Evolutionary conservation across 2,888 invertebrate genomes (phyloP), one percentile per base, ranked within the genome.

Genomic region (Leucoptera coffeella): DNA sequence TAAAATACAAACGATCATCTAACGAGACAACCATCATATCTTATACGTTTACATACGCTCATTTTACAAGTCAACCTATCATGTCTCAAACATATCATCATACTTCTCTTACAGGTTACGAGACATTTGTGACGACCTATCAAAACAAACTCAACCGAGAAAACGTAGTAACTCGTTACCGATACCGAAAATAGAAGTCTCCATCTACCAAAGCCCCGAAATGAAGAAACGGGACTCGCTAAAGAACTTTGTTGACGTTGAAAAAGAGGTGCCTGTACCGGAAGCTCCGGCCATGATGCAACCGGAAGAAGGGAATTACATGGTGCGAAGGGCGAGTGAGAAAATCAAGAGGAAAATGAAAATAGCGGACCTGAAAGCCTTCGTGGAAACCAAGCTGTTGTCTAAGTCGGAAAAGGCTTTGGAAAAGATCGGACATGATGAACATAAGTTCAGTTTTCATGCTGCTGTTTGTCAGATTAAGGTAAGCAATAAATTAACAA

Each of bases 121-220:
- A 31, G 91, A 91, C 46, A 89, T 93, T 30, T 85, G 83, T 39
- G 92, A 92, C 45, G 90, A 92, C 42, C 77, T 79, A 22, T 78
- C 82, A 3, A 78, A 81, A 35, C 78, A 85, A 47, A 81, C 83
- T 42, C 84, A 82, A 42, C 84, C 91, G 6, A 74, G 94, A 29
- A 82, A 88, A 46, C 75, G 95, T 27, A 94, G 95, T 43, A 91
- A 90, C 47, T 96, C 95, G 0, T 59, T 95, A 28, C 95, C 96
- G 0, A 90, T 91, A 47, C 91, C 92, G 2, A 91, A 92, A 65
- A 91, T 92, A 31, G 89, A 91, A 56, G 83, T 91, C 1, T 90
- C 91, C 0, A 65, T 88, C 14, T 88, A 87, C 47, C 86, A 87
- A 50, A 85, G 82, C 39, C 82, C 82, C 0, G 85, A 83, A 30